Conservation (phyloP, 1,140 invertebrate species). For the Drosophila paulistorum region DNA sequence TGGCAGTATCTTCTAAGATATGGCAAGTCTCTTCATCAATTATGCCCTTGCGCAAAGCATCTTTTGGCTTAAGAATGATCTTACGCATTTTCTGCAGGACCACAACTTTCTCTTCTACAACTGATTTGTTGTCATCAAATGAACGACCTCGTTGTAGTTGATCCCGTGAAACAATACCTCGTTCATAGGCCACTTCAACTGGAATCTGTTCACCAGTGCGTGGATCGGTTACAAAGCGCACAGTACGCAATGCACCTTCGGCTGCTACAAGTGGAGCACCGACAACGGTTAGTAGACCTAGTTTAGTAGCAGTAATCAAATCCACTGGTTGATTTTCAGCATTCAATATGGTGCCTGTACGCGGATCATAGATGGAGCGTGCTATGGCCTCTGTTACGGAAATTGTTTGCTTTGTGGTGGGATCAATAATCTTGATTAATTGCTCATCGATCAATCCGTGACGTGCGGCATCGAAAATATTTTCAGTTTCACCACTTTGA, state of each 20-base stretch:
- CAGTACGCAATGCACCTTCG: conserved; percentile 83
- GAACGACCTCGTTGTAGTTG: conserved; percentile 84
- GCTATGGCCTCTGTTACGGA: conserved; percentile 90
- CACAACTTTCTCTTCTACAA: conserved; percentile 87
- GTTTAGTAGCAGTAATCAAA: conserved; percentile 89
- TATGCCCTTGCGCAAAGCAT: conserved; percentile 89
- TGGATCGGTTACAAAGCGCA: conserved; percentile 89
- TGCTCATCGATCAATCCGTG: conserved; percentile 87
- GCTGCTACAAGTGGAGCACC: conserved; percentile 89
- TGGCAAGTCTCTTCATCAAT: conserved; percentile 90
- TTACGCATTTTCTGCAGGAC: conserved; percentile 91
- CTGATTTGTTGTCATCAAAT: conserved; percentile 88
- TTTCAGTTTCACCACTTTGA: conserved; percentile 87
- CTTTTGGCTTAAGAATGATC: conserved; percentile 87
- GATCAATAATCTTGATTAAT: conserved; percentile 91
- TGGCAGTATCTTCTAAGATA: conserved; percentile 85
- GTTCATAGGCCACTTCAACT: conserved; percentile 90
- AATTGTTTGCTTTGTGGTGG: conserved; percentile 87
- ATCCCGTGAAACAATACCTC: conserved; percentile 87
- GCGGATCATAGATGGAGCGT: conserved; percentile 89
- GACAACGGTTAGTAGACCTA: conserved; percentile 88
- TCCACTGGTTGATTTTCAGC: conserved; percentile 87
- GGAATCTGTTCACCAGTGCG: conserved; percentile 89
- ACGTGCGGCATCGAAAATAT: conserved; percentile 88
- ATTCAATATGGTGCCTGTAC: conserved; percentile 89